Base-by-base conservation (phyloP, 1,140 invertebrate species). In the Brachionus asplanchnoidis region DNA sequence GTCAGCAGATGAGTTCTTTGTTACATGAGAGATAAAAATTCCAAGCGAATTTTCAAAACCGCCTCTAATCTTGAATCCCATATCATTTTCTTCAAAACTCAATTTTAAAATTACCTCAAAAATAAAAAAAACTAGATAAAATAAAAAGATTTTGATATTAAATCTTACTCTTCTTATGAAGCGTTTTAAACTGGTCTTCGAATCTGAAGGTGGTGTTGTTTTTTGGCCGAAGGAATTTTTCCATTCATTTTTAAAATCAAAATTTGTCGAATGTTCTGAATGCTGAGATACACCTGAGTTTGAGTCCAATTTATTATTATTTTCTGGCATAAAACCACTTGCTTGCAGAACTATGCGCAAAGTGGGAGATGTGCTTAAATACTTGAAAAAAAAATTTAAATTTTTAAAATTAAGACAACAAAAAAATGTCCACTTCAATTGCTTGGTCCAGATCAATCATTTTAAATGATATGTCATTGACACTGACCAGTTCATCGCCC, bases 381-480 rank as follows among this genome's bases (percentile, higher is more conserved):
- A 40, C 79, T 82, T 44, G 17, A 56, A 50, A 50, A 36, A n/a
- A 23, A 65, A 56, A 65, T 28, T 78, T 20, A 4, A 50, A 20
- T 42, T 78, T 56, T 20, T 3, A 26, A 56, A 42, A 56, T 42
- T 32, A 3, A 44, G 20, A 46, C 28, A n/a, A 50, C 3, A 20
- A 56, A 9, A 14, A 46, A 26, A n/a, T 78, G 23, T 42, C 17
- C 46, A 82, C 79, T 40, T 82, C 79, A 40, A 82, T 82, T 26
- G 79, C 79, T 68, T 82, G 79, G 11, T 82, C 79, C 1, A 82
- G 17, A 12, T 82, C 50, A 14, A 82, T 82, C 79, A 82, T 82
- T 82, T 82, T 82, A 40, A 82, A 82, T 32, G 79, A 82, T 28
- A 82, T 82, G 17, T 82, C 79, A 82, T 82, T 82, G 2, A 82